phyloP scores from a whole-genome alignment of 2,797 vertebrate species.

The Rhinella marina region DNA sequence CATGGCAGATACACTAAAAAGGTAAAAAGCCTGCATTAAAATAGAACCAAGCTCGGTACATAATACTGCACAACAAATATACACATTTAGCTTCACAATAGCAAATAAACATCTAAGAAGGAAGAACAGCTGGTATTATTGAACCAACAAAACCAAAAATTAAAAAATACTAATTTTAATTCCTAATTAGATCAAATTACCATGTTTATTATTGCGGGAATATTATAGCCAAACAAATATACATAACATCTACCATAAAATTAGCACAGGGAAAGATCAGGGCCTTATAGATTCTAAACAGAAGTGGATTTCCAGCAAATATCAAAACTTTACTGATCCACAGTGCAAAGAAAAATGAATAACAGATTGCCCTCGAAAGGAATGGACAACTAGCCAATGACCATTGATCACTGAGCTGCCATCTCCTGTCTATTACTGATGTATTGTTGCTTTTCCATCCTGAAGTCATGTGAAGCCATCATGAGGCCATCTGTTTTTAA shows the following conservation, averaged over 20 bases:
- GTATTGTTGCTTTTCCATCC: no score
- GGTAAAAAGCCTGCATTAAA: neutral
- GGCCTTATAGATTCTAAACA: neutral
- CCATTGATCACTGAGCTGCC: no score
- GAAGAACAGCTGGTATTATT: neutral
- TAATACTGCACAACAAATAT: neutral
- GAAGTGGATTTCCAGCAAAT: neutral
- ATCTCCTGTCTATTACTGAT: no score
- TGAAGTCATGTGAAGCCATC: no score
- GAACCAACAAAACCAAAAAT: neutral
- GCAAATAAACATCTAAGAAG: neutral
- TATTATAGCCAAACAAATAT: slow-evolving; percentile 9
- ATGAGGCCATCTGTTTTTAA: no score
- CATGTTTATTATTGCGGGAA: neutral
- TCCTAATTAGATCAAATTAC: neutral
- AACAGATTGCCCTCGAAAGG: no score
- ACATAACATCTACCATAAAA: neutral
- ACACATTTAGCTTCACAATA: neutral
- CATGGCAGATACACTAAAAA: neutral
- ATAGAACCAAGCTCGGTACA: neutral
- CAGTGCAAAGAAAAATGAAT: no score
- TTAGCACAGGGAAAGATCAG: neutral
- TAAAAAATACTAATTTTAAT: neutral
- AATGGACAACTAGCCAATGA: no score
- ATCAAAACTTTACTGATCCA: neutral